Evolutionary conservation across 2,113 vertebrate genomes (phyloP).

Genomic region (Sterna hirundo): DNA sequence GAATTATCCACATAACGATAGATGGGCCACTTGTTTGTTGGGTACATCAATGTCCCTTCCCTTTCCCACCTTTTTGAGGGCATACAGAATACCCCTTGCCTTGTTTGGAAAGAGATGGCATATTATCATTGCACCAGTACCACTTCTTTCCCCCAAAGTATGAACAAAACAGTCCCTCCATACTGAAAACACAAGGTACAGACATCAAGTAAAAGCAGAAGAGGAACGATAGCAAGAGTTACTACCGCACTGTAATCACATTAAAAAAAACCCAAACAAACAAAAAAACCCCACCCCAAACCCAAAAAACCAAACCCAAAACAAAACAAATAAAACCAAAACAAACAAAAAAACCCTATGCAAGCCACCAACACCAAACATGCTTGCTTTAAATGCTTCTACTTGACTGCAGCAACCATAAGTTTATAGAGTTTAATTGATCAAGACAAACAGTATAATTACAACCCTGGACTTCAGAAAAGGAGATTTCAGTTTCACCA

Average conservation of each 20-base stretch:
- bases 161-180: not conserved
- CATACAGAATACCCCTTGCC: not conserved
- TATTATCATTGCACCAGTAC: not conserved
- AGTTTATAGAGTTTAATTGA: not conserved
- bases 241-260: not conserved
- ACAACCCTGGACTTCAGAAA: not conserved
- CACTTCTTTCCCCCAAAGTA: not conserved
- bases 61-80: not conserved
- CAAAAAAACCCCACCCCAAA: too few species aligned
- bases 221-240: not conserved
- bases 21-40: not conserved
- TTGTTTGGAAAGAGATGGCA: not conserved
- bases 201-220: not conserved
- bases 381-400: not conserved
- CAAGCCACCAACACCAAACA: not conserved
- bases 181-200: not conserved
- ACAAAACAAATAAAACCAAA: not conserved
- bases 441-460: not conserved
- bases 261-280: not conserved
- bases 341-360: not conserved
- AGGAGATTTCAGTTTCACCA: not conserved
- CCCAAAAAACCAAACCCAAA: not conserved
- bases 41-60: not conserved
- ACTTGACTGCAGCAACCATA: not conserved
- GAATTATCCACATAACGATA: not conserved